phyloP scores from a whole-genome alignment of 2,888 invertebrate species.

The Drosophila quasianomalipes region DNA sequence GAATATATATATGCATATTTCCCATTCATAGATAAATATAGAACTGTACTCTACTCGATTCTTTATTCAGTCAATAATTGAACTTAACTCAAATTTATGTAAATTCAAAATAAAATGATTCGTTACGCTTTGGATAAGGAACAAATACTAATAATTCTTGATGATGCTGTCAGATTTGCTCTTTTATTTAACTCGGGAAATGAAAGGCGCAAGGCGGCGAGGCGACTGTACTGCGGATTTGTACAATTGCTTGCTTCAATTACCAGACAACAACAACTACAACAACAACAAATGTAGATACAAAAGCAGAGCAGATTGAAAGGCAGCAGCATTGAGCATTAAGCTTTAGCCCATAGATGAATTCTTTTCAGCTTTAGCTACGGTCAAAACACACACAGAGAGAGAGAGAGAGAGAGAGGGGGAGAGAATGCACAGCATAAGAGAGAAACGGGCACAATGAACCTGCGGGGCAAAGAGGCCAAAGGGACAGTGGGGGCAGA shows the following conservation, averaged over 20 bases:
- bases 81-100: conserved; percentile 22
- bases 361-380: conserved; percentile 40
- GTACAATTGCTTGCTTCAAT: conserved; percentile 63
- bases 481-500: conserved; percentile 21
- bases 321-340: conserved; percentile 37
- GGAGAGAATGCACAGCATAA: conserved; percentile 61
- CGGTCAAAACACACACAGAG: conserved; percentile 55
- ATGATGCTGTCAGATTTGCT: conserved; percentile 28
- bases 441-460: conserved; percentile 65
- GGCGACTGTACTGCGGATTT: conserved; percentile 55
- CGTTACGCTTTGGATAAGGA: conserved; percentile 19
- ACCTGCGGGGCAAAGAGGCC: conserved; percentile 40
- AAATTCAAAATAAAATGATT: conserved; percentile 10
- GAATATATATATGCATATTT: neutral
- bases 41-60: neutral
- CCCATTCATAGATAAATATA: neutral
- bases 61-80: conserved; percentile 16
- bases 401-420: conserved; percentile 52
- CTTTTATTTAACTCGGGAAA: conserved; percentile 33
- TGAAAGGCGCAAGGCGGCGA: conserved; percentile 30
- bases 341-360: conserved; percentile 56
- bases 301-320: conserved; percentile 43
- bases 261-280: conserved; percentile 38
- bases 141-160: conserved; percentile 18
- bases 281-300: conserved; percentile 22